Evolutionary conservation across 2,888 invertebrate species (phyloP), one percentile per base, ranked within the genome.

Genomic region (Agriopis leucophaearia): DNA sequence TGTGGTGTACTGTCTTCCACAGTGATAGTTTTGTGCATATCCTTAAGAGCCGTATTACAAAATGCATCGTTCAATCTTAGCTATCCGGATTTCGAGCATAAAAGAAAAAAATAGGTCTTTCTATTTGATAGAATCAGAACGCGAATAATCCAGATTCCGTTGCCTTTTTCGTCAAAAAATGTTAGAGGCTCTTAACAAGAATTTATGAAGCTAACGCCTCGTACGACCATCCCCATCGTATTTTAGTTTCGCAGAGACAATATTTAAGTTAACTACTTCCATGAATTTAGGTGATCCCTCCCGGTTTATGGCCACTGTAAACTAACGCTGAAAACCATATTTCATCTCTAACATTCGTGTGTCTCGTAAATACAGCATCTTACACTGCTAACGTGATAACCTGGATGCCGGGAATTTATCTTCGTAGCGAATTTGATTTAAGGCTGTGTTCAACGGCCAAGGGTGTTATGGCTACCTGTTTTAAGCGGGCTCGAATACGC

Each of bases 311-410:
- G 77, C 80, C 71, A 71, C 81, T 81, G 84, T 87, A 90, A 88
- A 88, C 81, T 80, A 83, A 77, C 81, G 79, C 80, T 82, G 84
- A 82, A 85, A 88, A 87, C 81, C 82, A 87, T 90, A 82, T 86
- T 76, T 90, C 88, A 88, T 84, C 80, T 80, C 64, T 69, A 79
- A 78, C 79, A 83, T 86, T 85, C 81, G 84, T 81, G 76, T 81
- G 85, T 84, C 83, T 74, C 74, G 74, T 81, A 77, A 82, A 82
- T 79, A 74, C 70, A 79, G 87, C 88, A 85, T 84, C 78, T 88
- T 84, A 86, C 85, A 82, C 74, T 80, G 16, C 67, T 67, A 61
- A 68, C 68, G 38, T 64, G 71, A 69, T 71, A 61, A 78, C 69
- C 72, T 75, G 27, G 77, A 79, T 78, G 74, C 75, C 71, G 70